Evolutionary conservation across 1,140 invertebrate species (phyloP), one percentile per base, ranked within the genome.

Genomic region (Drosophila bifasciata): DNA sequence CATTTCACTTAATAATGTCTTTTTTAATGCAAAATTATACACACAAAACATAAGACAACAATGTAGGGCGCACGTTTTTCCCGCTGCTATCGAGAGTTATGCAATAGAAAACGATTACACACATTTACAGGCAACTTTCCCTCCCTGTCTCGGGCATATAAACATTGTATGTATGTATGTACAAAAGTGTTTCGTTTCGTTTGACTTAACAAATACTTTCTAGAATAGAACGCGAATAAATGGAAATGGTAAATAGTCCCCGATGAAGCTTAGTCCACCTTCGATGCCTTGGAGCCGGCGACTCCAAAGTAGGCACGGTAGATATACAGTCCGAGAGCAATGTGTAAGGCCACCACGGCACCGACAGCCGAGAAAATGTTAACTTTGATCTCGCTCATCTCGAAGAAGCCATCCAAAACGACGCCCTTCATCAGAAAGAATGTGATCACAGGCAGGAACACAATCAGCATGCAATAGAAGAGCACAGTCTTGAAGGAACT

Each of bases 361-460:
- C 94, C 93, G 17, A 95, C 93, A 43, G 96, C 95, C 13, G 96
- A 94, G 83, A 95, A 96, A 44, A 96, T 95, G 91, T 96, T 96
- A 64, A 94, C 95, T 13, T 93, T 92, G 40, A 95, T 91, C 36
- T 93, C 92, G 48, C 93, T 93, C 51, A 95, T 79, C 32, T 81
- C 71, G 19, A 93, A 90, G 50, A 93, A 81, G 78, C 92, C 92
- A 92, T 95, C 94, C 79, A 94, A 93, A 59, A 95, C 53, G 28
- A 94, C 72, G 59, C 92, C 92, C 83, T 95, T 95, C 0, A 92
- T 91, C 0, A 91, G 64, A 70, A 95, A 95, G 79, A 95, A 95
- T 2, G 94, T 93, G 41, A 93, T 58, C 46, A 95, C 93, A 7
- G 94, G 94, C 32, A 94, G 92, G 51, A 94, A 92, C 55, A 95